phyloP scores from a whole-genome alignment of 2,888 invertebrate species.

The Strigamia transsilvanica region DNA sequence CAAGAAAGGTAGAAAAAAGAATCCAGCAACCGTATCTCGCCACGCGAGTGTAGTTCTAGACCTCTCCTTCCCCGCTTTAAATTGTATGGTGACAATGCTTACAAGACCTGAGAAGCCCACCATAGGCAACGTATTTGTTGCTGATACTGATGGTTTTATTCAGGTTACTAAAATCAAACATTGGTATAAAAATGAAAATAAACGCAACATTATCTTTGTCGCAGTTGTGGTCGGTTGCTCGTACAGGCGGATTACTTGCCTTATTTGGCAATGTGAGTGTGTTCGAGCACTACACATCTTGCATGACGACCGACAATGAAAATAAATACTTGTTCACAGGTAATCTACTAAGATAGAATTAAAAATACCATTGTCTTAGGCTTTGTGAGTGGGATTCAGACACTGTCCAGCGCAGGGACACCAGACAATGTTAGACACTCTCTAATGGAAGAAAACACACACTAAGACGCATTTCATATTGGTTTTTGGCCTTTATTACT shows the following conservation, averaged over 20 bases:
- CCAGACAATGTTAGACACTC: too few species aligned
- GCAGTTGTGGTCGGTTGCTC: background rate
- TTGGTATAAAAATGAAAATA: too few species aligned
- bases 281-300: background rate
- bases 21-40: too few species aligned
- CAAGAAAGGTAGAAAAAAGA: too few species aligned
- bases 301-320: background rate
- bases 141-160: background rate
- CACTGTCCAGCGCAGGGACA: too few species aligned
- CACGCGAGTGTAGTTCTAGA: background rate
- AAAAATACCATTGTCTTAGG: too few species aligned
- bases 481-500: too few species aligned
- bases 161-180: background rate
- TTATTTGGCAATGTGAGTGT: background rate
- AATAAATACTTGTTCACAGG: slow-evolving; percentile 20
- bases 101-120: background rate
- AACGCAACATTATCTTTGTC: background rate
- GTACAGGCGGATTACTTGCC: background rate
- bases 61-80: background rate
- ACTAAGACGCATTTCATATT: too few species aligned
- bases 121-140: background rate
- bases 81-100: background rate
- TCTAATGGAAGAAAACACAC: too few species aligned
- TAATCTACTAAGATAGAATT: background rate
- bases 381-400: too few species aligned